These are phyloP conservation scores for Struthidea cinerea DNA, from an alignment of 2,113 vertebrate species.

Conservation along the genomic window DNA sequence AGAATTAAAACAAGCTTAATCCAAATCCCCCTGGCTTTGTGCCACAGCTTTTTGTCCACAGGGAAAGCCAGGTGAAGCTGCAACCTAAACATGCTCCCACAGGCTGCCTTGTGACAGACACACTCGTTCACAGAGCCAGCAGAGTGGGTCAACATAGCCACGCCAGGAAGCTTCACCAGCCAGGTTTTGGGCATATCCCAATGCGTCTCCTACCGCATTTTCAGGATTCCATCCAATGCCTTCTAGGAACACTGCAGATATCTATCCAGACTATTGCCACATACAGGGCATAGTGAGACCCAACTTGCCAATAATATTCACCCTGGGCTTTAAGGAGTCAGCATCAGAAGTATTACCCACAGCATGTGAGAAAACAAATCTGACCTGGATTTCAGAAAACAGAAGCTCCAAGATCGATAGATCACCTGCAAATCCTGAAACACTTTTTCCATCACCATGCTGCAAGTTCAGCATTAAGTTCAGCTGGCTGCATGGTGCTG, in stretches of 20 bases:
- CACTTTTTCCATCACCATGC: not conserved
- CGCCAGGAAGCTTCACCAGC: rapidly evolving
- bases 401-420: not conserved
- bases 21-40: not conserved
- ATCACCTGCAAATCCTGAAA: not conserved
- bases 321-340: not conserved
- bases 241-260: not conserved
- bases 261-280: rapidly evolving
- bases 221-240: not conserved
- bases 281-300: rapidly evolving
- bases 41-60: not conserved
- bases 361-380: not conserved
- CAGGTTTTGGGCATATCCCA: not conserved
- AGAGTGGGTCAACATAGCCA: not conserved
- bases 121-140: not conserved
- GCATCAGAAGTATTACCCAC: not conserved
- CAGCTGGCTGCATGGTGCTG: not conserved
- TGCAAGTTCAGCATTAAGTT: not conserved
- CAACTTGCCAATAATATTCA: rapidly evolving
- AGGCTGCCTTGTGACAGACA: not conserved
- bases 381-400: not conserved
- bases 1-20: conserved; percentile 57
- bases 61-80: not conserved
- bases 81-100: not conserved
- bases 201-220: not conserved